phyloP scores from a whole-genome alignment of 35 echinoderm and acorn worm species.

The Heliocidaris erythrogramma region DNA sequence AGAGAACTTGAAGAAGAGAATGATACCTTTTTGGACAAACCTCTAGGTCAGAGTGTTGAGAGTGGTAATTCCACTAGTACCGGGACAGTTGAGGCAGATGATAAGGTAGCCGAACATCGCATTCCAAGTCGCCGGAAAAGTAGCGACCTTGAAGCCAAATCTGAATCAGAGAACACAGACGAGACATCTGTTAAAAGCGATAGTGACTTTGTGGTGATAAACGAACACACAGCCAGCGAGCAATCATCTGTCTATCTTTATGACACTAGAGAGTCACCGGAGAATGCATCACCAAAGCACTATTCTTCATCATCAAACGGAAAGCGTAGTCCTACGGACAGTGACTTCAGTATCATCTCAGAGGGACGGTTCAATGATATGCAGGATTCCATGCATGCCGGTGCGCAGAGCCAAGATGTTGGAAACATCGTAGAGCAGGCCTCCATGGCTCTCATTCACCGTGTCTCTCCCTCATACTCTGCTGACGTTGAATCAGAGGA shows the following conservation, averaged over 20 bases:
- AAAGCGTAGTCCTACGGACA: conserved; percentile 92
- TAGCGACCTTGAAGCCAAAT: conserved; percentile 59
- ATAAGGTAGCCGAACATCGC: conserved; percentile 7
- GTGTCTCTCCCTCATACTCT: conserved; percentile 86
- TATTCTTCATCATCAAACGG: conserved; percentile 90
- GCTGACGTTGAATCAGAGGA: conserved; percentile 96
- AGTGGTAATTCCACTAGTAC: conserved; percentile 46
- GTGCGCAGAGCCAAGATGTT: conserved; percentile 62
- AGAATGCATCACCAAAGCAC: conserved; percentile 90
- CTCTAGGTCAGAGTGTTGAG: not conserved
- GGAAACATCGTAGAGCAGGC: conserved; percentile 60
- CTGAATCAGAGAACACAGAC: conserved; percentile 68
- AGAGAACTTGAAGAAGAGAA: conserved; percentile 24
- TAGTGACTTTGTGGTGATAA: conserved; percentile 99
- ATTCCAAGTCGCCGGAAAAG: conserved; percentile 16
- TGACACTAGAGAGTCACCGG: conserved; percentile 82
- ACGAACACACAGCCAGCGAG: conserved; percentile 85
- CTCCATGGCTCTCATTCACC: conserved; percentile 59
- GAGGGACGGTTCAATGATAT: conserved; percentile 89
- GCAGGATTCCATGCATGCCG: conserved; percentile 62
- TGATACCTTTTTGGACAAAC: not conserved
- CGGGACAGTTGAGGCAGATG: conserved; percentile 31
- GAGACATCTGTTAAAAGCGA: conserved; percentile 80
- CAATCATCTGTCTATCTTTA: conserved; percentile 77
- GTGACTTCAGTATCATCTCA: conserved; percentile 97